These are phyloP conservation scores for Salvelinus fontinalis DNA, from an alignment of 2,113 vertebrate species.

Conservation along the genomic window DNA sequence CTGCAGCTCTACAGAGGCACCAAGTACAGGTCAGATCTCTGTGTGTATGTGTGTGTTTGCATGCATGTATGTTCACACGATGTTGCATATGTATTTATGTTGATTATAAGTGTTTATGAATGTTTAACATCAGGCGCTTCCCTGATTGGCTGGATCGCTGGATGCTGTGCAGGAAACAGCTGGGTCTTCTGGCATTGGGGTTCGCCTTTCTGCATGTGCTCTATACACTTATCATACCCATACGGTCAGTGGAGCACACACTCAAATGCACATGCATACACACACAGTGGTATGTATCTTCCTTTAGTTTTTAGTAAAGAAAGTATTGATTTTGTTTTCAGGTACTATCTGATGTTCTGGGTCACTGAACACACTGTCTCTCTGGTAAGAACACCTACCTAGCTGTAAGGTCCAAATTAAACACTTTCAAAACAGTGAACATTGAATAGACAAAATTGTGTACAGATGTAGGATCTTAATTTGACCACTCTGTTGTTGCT, in stretches of 20 bases:
- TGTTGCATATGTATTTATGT: neutral
- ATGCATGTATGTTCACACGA: neutral
- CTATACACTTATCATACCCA: slow-evolving; percentile 84
- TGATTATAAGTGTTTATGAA: neutral
- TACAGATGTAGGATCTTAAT: too few relatives aligned
- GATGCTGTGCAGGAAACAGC: too few relatives aligned
- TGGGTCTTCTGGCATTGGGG: too few relatives aligned
- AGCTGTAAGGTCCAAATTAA: neutral
- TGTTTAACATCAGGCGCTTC: slow-evolving; percentile 65
- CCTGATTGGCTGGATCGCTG: too few relatives aligned
- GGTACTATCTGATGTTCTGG: slow-evolving; percentile 78
- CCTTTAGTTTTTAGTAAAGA: neutral
- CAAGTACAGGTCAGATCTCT: slow-evolving; percentile 78
- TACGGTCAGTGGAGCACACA: slow-evolving; percentile 52
- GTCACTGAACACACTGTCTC: slow-evolving; percentile 22
- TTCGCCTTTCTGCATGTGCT: slow-evolving; percentile 82
- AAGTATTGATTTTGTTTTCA: slow-evolving; percentile 31
- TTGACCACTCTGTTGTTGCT: too few relatives aligned
- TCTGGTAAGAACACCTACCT: slow-evolving; percentile 72
- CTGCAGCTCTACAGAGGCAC: slow-evolving; percentile 92
- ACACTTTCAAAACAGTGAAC: neutral
- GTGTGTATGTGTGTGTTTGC: neutral
- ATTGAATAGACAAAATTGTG: too few relatives aligned
- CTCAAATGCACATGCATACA: neutral
- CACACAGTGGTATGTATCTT: neutral